Evolutionary conservation across 1,140 invertebrate genomes (phyloP), one percentile per base, ranked within the genome.

Genomic region (Tyrophagus putrescentiae): DNA sequence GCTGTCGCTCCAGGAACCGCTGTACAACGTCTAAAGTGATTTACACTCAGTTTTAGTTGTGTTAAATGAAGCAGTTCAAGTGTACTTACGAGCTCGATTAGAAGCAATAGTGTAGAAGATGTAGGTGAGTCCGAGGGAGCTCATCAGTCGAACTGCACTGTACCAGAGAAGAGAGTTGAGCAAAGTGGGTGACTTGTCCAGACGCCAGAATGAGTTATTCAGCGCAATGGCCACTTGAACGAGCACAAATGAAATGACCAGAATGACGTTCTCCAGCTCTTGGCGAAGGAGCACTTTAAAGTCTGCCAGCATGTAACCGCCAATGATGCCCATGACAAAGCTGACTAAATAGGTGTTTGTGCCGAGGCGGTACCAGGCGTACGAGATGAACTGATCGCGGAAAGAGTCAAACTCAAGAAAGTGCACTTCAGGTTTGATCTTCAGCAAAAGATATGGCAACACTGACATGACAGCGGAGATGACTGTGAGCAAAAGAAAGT

Each of bases 341-440:
- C 57, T 23, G 4, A 16, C 36, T 1, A 59, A 7, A 45, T 45
- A 59, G 3, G 27, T 18, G 1, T 41, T 42, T 5, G 57, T 59
- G 2, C 34, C 34, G 11, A 44, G 33, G 16, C 39, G 57, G 50
- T 59, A 59, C 57, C 57, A 59, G 13, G 39, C 6, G 29, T 23
- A 50, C 23, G 57, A 59, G 11, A 3, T 11, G 7, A 27, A 9
- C 18, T 28, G 29, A 32, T 59, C 36, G 18, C 29, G n/a, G 9
- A 45, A n/a, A 4, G 57, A 31, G 3, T 59, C 57, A 7, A 59
- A 42, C 50, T 59, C 25, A 1, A 59, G 23, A 42, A 42, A 59
- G 23, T 59, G 57, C 5, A 59, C 41, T 18, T 59, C 34, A 18
- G 57, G 57, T 45, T 42, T 41, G 9, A 59, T 59, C 9, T 23